phyloP scores from a whole-genome alignment of 53 echinoderm and acorn worm species.

The Paracentrotus lividus region DNA sequence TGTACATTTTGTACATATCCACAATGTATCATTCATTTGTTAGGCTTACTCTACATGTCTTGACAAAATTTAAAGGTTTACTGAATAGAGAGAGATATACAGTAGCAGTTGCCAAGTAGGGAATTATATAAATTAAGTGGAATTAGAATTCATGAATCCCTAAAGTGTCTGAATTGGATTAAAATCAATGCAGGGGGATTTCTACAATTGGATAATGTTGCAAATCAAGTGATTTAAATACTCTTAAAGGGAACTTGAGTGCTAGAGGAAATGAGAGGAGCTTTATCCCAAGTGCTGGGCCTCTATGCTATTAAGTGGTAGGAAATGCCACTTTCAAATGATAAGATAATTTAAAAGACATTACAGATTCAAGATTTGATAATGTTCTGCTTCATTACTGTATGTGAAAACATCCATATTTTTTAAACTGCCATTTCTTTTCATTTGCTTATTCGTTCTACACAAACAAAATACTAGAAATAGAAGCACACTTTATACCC shows the following conservation, averaged over 20 bases:
- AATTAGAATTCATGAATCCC: conserved; percentile 34
- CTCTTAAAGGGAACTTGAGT: not conserved
- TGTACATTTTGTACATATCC: not conserved
- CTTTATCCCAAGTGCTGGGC: not conserved
- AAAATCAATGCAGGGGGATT: conserved; percentile 4
- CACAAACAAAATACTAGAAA: too few species aligned
- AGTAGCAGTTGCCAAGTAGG: conserved; percentile 43
- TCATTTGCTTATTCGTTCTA: too few species aligned
- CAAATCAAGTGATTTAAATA: not conserved
- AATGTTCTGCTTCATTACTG: not conserved
- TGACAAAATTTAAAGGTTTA: not conserved
- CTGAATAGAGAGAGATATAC: not conserved
- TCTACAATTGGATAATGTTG: conserved; percentile 29
- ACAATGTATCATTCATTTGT: not conserved
- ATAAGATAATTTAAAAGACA: not conserved
- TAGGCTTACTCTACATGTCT: not conserved
- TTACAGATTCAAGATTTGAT: not conserved
- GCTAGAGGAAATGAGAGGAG: conserved; percentile 24
- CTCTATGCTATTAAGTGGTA: not conserved
- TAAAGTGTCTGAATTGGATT: conserved; percentile 45
- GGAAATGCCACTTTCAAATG: conserved; percentile 37
- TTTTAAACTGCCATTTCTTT: not conserved
- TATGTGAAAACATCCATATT: not conserved
- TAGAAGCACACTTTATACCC: not conserved
- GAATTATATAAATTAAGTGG: not conserved